These are phyloP conservation scores for Copsychus sechellarum DNA, from an alignment of 2,113 vertebrate species.

Conservation along the genomic window DNA sequence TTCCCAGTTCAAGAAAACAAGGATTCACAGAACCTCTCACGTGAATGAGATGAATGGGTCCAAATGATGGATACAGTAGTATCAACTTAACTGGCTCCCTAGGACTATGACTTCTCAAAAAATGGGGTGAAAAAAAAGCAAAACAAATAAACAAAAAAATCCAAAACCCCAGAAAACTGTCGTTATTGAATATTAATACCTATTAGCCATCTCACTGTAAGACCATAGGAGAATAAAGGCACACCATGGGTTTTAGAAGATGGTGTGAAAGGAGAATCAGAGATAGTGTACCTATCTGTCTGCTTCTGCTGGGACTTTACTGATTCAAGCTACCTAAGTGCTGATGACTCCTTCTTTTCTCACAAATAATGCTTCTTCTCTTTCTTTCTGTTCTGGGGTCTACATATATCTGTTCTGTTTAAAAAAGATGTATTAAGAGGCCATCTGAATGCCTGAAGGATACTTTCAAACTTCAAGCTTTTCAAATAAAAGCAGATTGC, in stretches of 20 bases:
- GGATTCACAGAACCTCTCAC: neutral
- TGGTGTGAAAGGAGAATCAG: neutral
- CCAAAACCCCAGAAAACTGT: neutral
- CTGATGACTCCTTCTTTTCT: neutral
- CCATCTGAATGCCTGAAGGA: constrained; percentile 26
- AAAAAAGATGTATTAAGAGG: neutral
- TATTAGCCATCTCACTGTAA: neutral
- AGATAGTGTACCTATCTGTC: neutral
- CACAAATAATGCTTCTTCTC: neutral
- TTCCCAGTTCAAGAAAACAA: constrained; percentile 7
- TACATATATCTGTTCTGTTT: neutral
- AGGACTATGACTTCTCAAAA: neutral
- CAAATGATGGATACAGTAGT: neutral
- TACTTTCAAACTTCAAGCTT: constrained; percentile 33
- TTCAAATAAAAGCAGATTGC: constrained; percentile 54
- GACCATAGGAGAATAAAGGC: neutral
- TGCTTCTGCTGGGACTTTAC: neutral
- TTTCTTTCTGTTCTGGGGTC: neutral
- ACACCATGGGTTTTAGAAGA: neutral
- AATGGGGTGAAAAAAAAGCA: neutral
- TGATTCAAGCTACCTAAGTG: neutral
- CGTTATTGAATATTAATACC: neutral
- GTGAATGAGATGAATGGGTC: neutral
- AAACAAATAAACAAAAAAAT: neutral
- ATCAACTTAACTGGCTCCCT: neutral